phyloP scores from a whole-genome alignment of 1,140 invertebrate genomes.

The Aphelinus certus region DNA sequence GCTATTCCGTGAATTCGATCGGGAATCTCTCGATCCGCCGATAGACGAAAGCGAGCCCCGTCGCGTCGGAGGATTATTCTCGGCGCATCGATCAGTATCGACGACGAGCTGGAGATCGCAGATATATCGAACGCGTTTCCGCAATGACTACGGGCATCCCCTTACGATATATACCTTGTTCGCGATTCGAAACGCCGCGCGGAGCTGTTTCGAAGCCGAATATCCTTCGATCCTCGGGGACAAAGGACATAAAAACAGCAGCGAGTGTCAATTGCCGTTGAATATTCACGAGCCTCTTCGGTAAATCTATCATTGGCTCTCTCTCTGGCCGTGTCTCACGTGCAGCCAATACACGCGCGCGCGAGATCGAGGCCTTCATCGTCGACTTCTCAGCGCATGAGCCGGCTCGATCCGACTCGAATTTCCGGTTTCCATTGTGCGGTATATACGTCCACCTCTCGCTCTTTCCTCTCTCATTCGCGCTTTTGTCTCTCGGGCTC shows the following conservation, averaged over 20 bases:
- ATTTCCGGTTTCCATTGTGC: constrained; percentile 59
- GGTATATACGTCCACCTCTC: constrained; percentile 24
- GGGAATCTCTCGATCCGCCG: too few species aligned
- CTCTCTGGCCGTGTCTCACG: too few species aligned
- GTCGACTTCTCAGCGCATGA: constrained; percentile 38
- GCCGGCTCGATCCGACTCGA: constrained; percentile 49
- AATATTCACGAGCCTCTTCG: constrained; percentile 19
- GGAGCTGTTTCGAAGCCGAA: background rate
- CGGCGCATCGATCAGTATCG: too few species aligned
- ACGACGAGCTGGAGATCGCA: too few species aligned
- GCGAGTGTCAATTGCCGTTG: background rate
- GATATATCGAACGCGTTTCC: too few species aligned
- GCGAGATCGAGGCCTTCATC: constrained; percentile 45
- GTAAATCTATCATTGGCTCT: constrained; percentile 33
- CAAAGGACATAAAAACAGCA: background rate
- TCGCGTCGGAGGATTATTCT: too few species aligned
- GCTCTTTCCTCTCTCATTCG: constrained; percentile 27
- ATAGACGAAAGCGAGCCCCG: too few species aligned
- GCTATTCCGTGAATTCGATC: too few species aligned
- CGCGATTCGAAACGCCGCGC: background rate
- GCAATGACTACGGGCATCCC: too few species aligned
- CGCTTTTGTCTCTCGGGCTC: constrained; percentile 29
- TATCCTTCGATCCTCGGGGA: background rate
- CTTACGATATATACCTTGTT: too few species aligned
- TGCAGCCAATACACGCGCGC: constrained; percentile 1